phyloP scores from a whole-genome alignment of 2,888 invertebrate species.

The Oasisia sp. region DNA sequence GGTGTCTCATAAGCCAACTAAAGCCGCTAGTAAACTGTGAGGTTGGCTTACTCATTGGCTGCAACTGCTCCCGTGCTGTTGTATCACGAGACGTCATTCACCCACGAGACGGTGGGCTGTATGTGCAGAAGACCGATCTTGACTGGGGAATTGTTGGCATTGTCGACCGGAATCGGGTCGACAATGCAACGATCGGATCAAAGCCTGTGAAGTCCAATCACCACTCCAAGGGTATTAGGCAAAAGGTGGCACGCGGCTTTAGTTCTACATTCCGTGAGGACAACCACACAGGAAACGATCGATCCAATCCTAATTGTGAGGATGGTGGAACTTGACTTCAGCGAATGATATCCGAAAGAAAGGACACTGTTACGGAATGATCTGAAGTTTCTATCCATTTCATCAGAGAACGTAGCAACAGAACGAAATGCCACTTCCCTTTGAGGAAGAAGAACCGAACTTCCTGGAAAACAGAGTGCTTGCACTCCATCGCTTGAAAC shows the following conservation, averaged over 20 bases:
- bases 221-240: background rate
- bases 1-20: background rate
- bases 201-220: no score
- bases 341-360: background rate
- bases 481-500: no score
- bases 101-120: background rate
- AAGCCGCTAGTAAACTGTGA: background rate
- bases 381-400: background rate
- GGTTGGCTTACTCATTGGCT: background rate
- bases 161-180: background rate
- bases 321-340: slow-evolving; percentile 6
- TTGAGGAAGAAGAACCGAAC: background rate
- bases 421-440: background rate
- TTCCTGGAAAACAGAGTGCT: background rate
- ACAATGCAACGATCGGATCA: background rate
- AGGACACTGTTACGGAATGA: background rate
- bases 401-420: background rate
- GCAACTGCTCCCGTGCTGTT: background rate
- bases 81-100: background rate
- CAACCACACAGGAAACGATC: background rate
- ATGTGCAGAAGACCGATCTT: background rate
- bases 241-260: background rate
- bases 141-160: slow-evolving; percentile 20
- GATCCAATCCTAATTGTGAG: background rate
- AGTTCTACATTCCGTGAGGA: background rate